Evolutionary conservation across 1,140 invertebrate species (phyloP).

Genomic region (Nomia melanderi): DNA sequence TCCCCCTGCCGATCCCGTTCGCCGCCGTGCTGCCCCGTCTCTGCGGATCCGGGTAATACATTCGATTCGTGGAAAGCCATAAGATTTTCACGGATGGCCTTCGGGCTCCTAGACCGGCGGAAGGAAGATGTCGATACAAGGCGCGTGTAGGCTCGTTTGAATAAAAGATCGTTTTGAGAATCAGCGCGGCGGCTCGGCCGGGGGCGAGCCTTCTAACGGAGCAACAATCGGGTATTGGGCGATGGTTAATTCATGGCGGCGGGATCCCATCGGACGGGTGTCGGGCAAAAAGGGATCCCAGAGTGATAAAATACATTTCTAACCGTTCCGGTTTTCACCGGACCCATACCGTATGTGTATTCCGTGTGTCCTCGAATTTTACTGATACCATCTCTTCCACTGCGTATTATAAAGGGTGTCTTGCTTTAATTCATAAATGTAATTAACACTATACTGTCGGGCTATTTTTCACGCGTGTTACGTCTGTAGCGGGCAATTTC

Average conservation of each 20-base stretch:
- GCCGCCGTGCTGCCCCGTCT: too few species aligned
- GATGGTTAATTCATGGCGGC: constrained; percentile 73
- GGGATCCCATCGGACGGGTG: constrained; percentile 37
- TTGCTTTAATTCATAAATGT: too few species aligned
- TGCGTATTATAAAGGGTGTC: too few species aligned
- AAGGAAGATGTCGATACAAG: constrained; percentile 18
- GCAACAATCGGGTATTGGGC: constrained; percentile 66
- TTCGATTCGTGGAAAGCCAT: constrained; percentile 14
- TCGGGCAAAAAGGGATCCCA: constrained; percentile 51
- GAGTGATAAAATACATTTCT: constrained; percentile 57
- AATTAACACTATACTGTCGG: too few species aligned
- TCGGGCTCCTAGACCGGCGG: background rate
- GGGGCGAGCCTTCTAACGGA: constrained; percentile 46
- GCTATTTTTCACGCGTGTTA: too few species aligned
- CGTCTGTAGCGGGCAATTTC: too few species aligned
- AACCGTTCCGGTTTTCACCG: constrained; percentile 24
- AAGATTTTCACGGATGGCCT: constrained; percentile 30
- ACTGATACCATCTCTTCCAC: background rate
- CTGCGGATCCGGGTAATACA: constrained; percentile 15
- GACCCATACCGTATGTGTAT: background rate
- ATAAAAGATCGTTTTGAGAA: constrained; percentile 71
- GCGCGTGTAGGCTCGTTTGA: constrained; percentile 56
- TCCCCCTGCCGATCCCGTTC: background rate
- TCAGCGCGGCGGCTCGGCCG: constrained; percentile 36
- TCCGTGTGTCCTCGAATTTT: background rate